Conservation (phyloP, 2,113 vertebrate genomes). For the Rhinichthys klamathensis region DNA sequence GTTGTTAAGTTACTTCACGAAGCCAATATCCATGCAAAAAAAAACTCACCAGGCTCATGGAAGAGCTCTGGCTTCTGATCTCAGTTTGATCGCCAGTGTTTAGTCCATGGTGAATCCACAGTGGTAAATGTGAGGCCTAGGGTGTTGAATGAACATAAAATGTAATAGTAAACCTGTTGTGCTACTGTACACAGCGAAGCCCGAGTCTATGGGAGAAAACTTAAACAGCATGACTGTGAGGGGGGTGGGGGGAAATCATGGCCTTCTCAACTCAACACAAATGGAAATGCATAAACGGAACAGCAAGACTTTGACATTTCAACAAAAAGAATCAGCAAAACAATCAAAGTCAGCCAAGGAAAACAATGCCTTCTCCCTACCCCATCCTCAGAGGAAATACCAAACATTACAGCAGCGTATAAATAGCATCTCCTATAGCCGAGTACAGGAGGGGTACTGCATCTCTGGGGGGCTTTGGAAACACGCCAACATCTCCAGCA, state of each 20-base stretch:
- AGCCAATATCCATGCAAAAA: not conserved
- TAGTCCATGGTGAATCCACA: conserved; percentile 1
- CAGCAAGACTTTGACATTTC: conserved; percentile 66
- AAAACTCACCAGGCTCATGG: not conserved
- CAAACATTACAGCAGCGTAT: conserved; percentile 74
- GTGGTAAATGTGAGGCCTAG: conserved; percentile 13
- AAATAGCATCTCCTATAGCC: conserved; percentile 72
- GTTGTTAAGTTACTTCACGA: not conserved
- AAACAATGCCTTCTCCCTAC: conserved; percentile 73
- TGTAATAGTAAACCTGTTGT: not conserved
- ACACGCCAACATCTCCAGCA: conserved; percentile 28
- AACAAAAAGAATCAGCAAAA: conserved; percentile 53
- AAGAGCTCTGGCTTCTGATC: not conserved
- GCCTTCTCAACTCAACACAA: conserved; percentile 49
- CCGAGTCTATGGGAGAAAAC: conserved; percentile 11
- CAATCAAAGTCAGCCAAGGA: conserved; percentile 67
- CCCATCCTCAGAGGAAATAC: conserved; percentile 74
- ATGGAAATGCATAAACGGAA: conserved; percentile 54
- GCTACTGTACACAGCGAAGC: conserved; percentile 1
- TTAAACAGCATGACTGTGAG: conserved; percentile 3
- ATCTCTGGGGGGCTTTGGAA: conserved; percentile 50
- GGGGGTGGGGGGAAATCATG: conserved; percentile 10
- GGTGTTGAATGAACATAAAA: conserved; percentile 33
- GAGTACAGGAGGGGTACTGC: conserved; percentile 70
- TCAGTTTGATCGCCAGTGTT: not conserved